Evolutionary conservation across 1,140 invertebrate species (phyloP), one percentile per base, ranked within the genome.

Genomic region (Lepidostoma basale): DNA sequence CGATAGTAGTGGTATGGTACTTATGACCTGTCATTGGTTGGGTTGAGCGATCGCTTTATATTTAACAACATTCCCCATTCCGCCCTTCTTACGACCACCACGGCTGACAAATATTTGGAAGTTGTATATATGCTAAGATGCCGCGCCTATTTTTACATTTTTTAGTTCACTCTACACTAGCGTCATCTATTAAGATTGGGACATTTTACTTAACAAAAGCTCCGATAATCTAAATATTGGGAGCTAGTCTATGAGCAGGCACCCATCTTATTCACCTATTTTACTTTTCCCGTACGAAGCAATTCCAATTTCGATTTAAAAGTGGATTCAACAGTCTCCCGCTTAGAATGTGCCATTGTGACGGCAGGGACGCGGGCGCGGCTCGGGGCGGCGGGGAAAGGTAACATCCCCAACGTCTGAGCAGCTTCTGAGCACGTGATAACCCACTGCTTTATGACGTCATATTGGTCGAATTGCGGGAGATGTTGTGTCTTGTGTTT

Each of bases 251-350:
- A n/a, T n/a, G n/a, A n/a, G n/a, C n/a, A n/a, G 60, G 33, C 12
- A 47, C 62, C 40, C 16, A n/a, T n/a, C n/a, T n/a, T n/a, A n/a
- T n/a, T n/a, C n/a, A n/a, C 56, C 59, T 16, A 18, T 62, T 30
- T 47, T 45, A 62, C 30, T n/a, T 39, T 30, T 16, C 58, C 69
- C 68, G 33, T 72, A 72, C 70, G 40, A n/a, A 62, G 70, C 70
- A 72, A 72, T 72, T 72, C 70, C 70, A 72, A 72, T 72, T 72
- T 72, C 70, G 70, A 72, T 72, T 72, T 72, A 68, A 72, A 72
- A 72, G 70, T 72, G 66, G 70, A 72, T 72, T 72, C 70, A 68
- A 68, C 70, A 68, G 67, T 68, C 52, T 67, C 26, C 40, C 60
- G 70, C 42, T 72, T 65, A 72, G 70, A 72, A 63, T 68, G 70